Conservation (phyloP, 2,888 invertebrate genomes). For the Xanthia icteritia region DNA sequence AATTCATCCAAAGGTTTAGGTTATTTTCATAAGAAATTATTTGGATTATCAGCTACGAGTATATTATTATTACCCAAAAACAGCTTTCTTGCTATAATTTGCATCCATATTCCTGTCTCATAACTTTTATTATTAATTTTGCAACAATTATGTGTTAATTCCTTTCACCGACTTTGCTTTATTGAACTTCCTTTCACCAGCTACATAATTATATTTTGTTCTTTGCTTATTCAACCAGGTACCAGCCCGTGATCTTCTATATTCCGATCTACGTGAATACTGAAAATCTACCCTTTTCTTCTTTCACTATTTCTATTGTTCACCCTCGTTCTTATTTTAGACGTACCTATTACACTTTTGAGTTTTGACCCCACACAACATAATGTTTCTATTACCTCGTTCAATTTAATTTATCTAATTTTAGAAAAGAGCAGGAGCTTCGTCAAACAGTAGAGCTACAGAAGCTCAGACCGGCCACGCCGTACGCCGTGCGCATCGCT, state of each 20-base stretch:
- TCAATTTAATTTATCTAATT: conserved; percentile 40
- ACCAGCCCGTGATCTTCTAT: neutral
- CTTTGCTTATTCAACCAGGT: neutral
- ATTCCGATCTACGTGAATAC: neutral
- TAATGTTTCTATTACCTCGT: neutral
- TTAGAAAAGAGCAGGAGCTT: conserved; percentile 82
- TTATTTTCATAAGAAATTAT: neutral
- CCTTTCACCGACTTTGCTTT: neutral
- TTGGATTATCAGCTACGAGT: neutral
- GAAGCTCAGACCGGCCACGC: conserved; percentile 83
- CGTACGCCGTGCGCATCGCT: conserved; percentile 84
- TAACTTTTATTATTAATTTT: neutral
- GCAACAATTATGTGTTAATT: too few species aligned
- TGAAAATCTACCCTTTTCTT: neutral
- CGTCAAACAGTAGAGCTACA: conserved; percentile 83
- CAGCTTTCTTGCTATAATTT: neutral
- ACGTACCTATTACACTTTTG: neutral
- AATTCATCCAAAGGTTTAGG: neutral
- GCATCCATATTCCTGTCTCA: neutral
- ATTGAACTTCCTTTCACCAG: neutral
- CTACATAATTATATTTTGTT: neutral
- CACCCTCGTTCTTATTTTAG: neutral
- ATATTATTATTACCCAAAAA: neutral
- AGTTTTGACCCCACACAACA: too few species aligned
- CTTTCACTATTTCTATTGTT: neutral